Evolutionary conservation across 1,140 invertebrate species (phyloP).

Genomic region (Pseudoatta argentina): DNA sequence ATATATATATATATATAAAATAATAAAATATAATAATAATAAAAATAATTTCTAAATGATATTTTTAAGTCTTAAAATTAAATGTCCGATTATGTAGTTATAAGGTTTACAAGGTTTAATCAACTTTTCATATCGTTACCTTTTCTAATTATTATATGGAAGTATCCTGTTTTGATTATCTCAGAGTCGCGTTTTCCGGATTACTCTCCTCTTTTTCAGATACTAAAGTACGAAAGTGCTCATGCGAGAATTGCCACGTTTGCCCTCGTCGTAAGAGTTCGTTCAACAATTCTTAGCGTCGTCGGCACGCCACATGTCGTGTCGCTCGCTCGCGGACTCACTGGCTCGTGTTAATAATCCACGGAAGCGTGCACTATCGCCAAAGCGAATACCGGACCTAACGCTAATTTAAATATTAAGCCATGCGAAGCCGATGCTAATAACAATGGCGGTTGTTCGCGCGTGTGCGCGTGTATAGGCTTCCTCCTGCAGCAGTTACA

Average conservation of each 20-base stretch:
- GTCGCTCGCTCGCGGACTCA: slow-evolving; percentile 48
- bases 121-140: neutral
- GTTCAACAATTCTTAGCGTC: slow-evolving; percentile 35
- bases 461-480: neutral
- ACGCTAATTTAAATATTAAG: slow-evolving; percentile 76
- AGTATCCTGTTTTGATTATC: neutral
- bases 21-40: neutral
- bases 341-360: slow-evolving; percentile 66
- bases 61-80: neutral
- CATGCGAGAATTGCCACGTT: slow-evolving; percentile 3
- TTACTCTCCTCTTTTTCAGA: neutral
- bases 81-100: neutral
- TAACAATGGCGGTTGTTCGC: slow-evolving; percentile 66
- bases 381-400: slow-evolving; percentile 64
- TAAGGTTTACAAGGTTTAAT: neutral
- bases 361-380: slow-evolving; percentile 59
- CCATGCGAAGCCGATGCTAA: slow-evolving; percentile 75
- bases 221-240: slow-evolving; percentile 10
- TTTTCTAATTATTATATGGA: neutral
- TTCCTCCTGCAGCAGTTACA: slow-evolving; percentile 34
- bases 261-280: slow-evolving; percentile 30
- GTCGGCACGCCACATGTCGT: slow-evolving; percentile 58
- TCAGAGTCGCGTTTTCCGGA: neutral
- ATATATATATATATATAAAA: too few relatives aligned
- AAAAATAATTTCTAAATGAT: neutral